Evolutionary conservation across 2,113 vertebrate genomes (phyloP).

Genomic region (Asarcornis scutulata): DNA sequence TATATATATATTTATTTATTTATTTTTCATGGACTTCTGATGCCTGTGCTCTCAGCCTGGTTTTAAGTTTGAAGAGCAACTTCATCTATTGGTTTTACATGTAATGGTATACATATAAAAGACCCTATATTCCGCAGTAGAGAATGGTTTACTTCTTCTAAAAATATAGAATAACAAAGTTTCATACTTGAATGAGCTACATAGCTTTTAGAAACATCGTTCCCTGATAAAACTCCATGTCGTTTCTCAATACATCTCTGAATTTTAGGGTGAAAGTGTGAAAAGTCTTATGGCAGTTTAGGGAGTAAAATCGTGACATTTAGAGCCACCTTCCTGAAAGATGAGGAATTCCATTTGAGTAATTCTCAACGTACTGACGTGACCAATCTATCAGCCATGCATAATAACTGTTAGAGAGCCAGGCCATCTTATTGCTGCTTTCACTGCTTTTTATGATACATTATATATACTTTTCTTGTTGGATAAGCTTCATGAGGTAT

Average conservation of each 20-base stretch:
- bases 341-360: background rate
- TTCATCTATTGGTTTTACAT: background rate
- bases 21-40: background rate
- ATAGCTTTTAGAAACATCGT: background rate
- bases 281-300: background rate
- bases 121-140: background rate
- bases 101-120: background rate
- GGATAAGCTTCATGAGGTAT: background rate
- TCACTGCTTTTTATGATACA: background rate
- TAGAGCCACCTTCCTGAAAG: background rate
- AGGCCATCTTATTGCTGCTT: background rate
- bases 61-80: background rate
- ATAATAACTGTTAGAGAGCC: background rate
- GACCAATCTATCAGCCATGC: rapidly evolving
- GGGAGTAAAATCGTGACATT: background rate
- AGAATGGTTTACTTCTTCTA: background rate
- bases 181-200: background rate
- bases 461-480: background rate
- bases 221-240: background rate
- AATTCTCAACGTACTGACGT: background rate
- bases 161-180: background rate
- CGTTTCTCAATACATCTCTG: background rate
- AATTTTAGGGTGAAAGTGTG: background rate
- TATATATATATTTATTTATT: background rate
- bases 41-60: background rate